These are phyloP conservation scores for Muntiacus reevesi DNA, from an alignment of 2,113 vertebrate genomes.

Conservation along the genomic window DNA sequence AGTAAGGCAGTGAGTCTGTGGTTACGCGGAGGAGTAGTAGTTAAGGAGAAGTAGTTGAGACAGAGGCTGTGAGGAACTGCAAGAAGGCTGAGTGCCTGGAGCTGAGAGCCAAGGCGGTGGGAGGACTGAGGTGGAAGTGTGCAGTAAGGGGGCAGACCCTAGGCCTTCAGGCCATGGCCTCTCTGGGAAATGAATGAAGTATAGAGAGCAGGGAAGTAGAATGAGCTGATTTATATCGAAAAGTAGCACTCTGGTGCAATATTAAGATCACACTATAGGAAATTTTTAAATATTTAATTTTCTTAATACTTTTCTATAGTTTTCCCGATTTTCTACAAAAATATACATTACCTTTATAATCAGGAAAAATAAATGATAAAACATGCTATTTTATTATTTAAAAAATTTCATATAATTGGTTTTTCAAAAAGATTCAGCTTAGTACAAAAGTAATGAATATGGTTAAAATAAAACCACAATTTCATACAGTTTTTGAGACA, in stretches of 20 bases:
- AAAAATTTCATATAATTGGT: neutral
- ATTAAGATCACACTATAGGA: neutral
- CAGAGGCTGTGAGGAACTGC: neutral
- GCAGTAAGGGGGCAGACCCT: neutral
- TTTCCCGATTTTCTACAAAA: neutral
- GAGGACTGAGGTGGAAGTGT: neutral
- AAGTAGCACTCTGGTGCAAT: neutral
- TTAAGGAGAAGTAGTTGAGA: neutral
- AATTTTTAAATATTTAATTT: neutral
- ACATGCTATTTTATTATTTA: neutral
- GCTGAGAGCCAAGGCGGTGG: neutral
- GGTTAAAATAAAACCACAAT: neutral
- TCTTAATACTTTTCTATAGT: neutral
- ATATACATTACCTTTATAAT: neutral
- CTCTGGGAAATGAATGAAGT: neutral
- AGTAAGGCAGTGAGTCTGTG: neutral
- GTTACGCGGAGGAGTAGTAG: neutral
- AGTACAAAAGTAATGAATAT: neutral
- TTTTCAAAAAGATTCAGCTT: neutral
- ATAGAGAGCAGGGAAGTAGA: neutral
- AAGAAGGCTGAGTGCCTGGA: neutral
- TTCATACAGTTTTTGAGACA: neutral
- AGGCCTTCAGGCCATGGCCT: neutral
- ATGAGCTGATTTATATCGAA: neutral
- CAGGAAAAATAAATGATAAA: neutral